Base-by-base conservation (phyloP, 1,140 invertebrate species). In the Aphaenogaster floridana region DNA sequence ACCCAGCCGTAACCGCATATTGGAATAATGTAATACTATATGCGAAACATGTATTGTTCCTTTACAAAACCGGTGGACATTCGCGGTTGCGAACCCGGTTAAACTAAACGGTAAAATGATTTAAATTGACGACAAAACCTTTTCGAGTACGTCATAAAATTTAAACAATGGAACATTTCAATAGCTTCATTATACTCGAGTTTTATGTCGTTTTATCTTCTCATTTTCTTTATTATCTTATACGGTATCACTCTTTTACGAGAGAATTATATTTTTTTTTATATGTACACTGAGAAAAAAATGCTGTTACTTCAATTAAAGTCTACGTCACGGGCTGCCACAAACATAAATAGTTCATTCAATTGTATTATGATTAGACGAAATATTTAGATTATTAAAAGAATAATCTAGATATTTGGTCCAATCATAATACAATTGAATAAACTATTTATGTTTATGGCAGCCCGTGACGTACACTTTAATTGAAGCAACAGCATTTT, bases 11-110 rank as follows among this genome's bases (percentile, higher is more conserved):
- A 21, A 45, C 28, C 52, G 79, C 42, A 54, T 81, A 71, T 57
- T 57, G 21, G 6, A 72, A 59, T 72, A 83, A 81, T 45, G 28
- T 45, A n/a, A 42, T 48, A 17, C 39, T 42, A n/a, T 34, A 34
- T 13, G 52, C 15, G 21, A 83, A 83, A 83, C 21, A 42, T 28
- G 52, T 8, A 42, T 59, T 36, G 15, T 57, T 59, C 11, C 50
- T 71, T 71, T 36, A 42, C 39, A 48, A 59, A 71, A 72, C 8
- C n/a, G 21, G 11, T 21, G 7, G 78, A 52, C 78, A 80, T 80
- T 69, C 52, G 36, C 54, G 52, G 61, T 50, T n/a, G 21, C 15
- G 50, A 42, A 71, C 21, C n/a, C 45, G 2, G 42, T 45, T 42
- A 59, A 77, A 59, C 61, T 45, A 17, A 36, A 48, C 11, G 61